Evolutionary conservation across 2,888 invertebrate genomes (phyloP).

Genomic region (Asteroscopus sphinx): DNA sequence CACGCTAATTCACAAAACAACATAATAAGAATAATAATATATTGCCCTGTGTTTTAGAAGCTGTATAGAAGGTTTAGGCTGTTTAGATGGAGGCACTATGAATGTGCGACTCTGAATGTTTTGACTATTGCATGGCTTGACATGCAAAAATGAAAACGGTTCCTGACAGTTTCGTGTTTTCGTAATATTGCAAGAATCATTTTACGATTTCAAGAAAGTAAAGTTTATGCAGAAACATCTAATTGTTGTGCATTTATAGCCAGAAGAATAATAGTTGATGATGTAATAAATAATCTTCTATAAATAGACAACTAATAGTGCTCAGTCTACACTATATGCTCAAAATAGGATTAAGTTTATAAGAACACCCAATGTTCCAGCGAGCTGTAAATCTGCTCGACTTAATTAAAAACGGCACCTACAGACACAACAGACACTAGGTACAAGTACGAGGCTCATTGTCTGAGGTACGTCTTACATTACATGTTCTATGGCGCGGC

Average conservation of each 20-base stretch:
- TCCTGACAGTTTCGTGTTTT: too few relatives aligned
- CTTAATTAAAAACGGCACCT: conserved; percentile 55
- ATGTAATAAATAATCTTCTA: neutral
- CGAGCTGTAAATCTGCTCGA: conserved; percentile 36
- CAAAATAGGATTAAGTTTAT: conserved; percentile 29
- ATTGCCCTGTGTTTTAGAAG: conserved; percentile 1
- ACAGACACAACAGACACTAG: conserved; percentile 10
- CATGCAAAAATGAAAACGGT: too few relatives aligned
- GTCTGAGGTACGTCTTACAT: conserved; percentile 53
- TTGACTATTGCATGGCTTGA: too few relatives aligned
- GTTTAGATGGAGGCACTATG: conserved; percentile 17
- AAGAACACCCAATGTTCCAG: conserved; percentile 14
- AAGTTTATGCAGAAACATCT: too few relatives aligned
- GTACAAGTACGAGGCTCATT: conserved; percentile 44
- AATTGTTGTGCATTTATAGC: too few relatives aligned
- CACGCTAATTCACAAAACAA: conserved; percentile 27
- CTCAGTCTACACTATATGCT: conserved; percentile 10
- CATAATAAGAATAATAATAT: conserved; percentile 34
- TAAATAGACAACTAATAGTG: conserved; percentile 13
- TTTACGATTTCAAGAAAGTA: too few relatives aligned
- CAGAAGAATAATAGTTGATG: too few relatives aligned
- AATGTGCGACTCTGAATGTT: too few relatives aligned
- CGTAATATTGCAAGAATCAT: too few relatives aligned
- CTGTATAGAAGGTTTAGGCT: conserved; percentile 18
- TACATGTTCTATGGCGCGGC: conserved; percentile 66